Evolutionary conservation across 2,797 vertebrate species (phyloP), one percentile per base, ranked within the genome.

Genomic region (Nannoperca australis): DNA sequence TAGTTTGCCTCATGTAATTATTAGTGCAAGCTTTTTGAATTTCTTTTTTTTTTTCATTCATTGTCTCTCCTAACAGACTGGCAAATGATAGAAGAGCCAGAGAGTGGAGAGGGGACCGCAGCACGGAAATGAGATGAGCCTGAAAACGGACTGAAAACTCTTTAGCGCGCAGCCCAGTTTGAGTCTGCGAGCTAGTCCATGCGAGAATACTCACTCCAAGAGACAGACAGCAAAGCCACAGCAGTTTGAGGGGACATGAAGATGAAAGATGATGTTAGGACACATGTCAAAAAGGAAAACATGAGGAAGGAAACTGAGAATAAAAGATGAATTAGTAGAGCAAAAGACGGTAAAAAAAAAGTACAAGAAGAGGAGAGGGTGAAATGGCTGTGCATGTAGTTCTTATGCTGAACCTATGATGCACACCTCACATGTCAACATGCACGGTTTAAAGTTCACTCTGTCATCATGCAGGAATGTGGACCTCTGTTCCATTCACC

Each of bases 141-240:
- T 75, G 10, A 76, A 73, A 58, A 55, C 55, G 69, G 73, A 38
- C 58, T 24, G 36, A 78, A 88, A 81, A 69, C 66, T 63, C 17
- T 64, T 0, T 73, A 84, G 61, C 47, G 51, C 22, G 1, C 56
- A 81, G 60, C 32, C 71, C 71, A 80, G 65, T 76, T 58, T 45
- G 62, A 76, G 75, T 85, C 79, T 81, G 70, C 36, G 7, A 83
- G 50, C 70, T 70, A 66, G 40, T 78, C 83, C 81, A 87, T 81
- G 83, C 78, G 50, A 85, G 85, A 83, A 82, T 94, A 94, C 94
- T 94, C 92, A 94, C 85, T 91, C 84, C 84, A 83, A 90, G 75
- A 89, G 80, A 87, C 63, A 92, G 56, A 93, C 82, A 89, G 88
- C 89, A 89, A 90, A 92, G 88, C 88, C 90, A 89, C 83, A 83